Evolutionary conservation across 1,140 invertebrate genomes (phyloP).

Genomic region (Hyles vespertilio): DNA sequence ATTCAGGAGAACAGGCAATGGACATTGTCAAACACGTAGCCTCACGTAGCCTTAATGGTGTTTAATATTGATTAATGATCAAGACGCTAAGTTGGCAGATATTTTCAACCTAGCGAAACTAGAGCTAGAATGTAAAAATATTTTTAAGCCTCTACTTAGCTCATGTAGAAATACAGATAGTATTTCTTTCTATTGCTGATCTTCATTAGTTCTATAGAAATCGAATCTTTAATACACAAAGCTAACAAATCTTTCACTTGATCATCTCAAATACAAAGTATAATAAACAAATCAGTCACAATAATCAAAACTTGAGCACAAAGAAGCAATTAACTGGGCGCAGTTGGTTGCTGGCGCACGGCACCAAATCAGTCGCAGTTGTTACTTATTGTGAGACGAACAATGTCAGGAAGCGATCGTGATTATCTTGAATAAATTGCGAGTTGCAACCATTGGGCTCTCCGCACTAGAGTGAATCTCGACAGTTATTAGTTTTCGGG

Average conservation of each 20-base stretch:
- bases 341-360: neutral
- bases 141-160: too few species aligned
- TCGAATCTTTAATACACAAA: too few species aligned
- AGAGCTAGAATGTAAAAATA: too few species aligned
- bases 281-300: neutral
- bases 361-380: neutral
- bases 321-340: neutral
- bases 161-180: too few species aligned
- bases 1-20: too few species aligned
- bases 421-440: conserved; percentile 34
- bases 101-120: too few species aligned
- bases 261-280: neutral
- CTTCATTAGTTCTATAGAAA: too few species aligned
- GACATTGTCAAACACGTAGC: too few species aligned
- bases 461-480: conserved; percentile 14
- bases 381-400: conserved; percentile 19
- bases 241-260: too few species aligned
- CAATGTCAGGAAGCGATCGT: conserved; percentile 44
- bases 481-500: conserved; percentile 21
- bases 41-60: neutral
- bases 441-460: conserved; percentile 4
- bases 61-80: neutral
- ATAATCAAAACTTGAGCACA: conserved; percentile 11
- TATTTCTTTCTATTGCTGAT: too few species aligned
- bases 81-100: too few species aligned